phyloP scores from a whole-genome alignment of 1,140 invertebrate genomes.

The Ceratosolen fusciceps region DNA sequence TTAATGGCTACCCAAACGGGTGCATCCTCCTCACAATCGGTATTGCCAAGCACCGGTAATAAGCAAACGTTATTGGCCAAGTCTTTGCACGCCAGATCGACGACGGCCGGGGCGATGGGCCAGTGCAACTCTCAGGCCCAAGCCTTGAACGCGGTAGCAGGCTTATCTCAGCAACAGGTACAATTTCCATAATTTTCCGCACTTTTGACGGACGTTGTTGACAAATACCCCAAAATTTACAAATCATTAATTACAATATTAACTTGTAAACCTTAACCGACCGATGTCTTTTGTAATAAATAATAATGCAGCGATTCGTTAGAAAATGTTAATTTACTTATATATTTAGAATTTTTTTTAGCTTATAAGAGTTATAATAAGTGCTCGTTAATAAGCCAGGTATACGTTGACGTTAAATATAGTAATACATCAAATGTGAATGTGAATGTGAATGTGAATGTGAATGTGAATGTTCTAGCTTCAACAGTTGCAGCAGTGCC shows the following conservation, averaged over 20 bases:
- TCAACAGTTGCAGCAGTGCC: conserved; percentile 70
- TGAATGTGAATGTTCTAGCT: conserved; percentile 60
- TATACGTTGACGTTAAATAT: no score
- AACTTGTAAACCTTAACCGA: no score
- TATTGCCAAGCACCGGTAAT: conserved; percentile 64
- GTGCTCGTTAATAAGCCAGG: no score
- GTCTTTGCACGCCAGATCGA: conserved; percentile 66
- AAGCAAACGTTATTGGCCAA: conserved; percentile 70
- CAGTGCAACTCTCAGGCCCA: conserved; percentile 67
- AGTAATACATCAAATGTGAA: no score
- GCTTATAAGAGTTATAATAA: no score
- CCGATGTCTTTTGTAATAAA: no score
- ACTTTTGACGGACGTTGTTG: no score
- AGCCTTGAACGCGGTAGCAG: conserved; percentile 62
- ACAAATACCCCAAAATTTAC: no score
- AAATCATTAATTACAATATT: no score
- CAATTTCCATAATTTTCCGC: neutral
- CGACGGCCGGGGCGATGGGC: conserved; percentile 62
- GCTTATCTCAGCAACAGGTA: conserved; percentile 69
- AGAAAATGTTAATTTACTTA: no score
- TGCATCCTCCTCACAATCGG: conserved; percentile 62
- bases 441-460: no score
- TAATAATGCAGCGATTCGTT: no score
- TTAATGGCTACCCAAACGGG: conserved; percentile 67
- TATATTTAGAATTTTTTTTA: neutral